These are phyloP conservation scores for Esox niger DNA, from an alignment of 2,113 vertebrate species.

Conservation along the genomic window DNA sequence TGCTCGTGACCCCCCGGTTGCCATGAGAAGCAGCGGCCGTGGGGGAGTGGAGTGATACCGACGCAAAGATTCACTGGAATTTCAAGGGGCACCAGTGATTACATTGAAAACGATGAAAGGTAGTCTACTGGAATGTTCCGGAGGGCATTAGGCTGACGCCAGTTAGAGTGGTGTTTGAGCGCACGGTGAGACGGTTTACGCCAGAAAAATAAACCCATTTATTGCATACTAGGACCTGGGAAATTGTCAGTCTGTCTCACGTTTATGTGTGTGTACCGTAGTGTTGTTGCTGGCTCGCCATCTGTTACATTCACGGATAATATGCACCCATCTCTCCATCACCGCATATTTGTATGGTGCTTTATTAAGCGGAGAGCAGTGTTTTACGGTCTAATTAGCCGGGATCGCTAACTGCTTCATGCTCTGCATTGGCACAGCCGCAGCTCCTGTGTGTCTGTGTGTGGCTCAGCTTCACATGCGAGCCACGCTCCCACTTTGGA, in stretches of 20 bases:
- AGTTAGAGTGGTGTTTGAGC: neutral
- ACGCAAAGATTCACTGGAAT: neutral
- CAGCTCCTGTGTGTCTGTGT: neutral
- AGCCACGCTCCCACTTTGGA: neutral
- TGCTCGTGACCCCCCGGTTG: too few relatives aligned
- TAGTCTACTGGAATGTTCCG: constrained; percentile 3
- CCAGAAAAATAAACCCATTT: neutral
- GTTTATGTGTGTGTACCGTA: neutral
- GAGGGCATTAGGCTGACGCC: neutral
- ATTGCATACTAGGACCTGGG: neutral
- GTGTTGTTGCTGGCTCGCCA: neutral
- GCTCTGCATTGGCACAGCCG: neutral
- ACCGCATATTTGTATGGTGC: neutral
- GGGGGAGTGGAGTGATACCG: neutral
- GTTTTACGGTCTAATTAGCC: neutral
- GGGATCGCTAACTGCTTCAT: neutral
- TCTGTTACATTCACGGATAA: too few relatives aligned
- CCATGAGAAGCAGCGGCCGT: neutral
- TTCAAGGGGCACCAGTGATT: neutral
- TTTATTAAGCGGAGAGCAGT: neutral
- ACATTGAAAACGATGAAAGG: neutral
- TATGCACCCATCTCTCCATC: too few relatives aligned
- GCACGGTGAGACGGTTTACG: neutral
- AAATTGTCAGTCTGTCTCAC: neutral
- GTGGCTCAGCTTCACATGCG: neutral